Evolutionary conservation across 2,113 vertebrate genomes (phyloP), one percentile per base, ranked within the genome.

Genomic region (Chaetorhynchus papuensis): DNA sequence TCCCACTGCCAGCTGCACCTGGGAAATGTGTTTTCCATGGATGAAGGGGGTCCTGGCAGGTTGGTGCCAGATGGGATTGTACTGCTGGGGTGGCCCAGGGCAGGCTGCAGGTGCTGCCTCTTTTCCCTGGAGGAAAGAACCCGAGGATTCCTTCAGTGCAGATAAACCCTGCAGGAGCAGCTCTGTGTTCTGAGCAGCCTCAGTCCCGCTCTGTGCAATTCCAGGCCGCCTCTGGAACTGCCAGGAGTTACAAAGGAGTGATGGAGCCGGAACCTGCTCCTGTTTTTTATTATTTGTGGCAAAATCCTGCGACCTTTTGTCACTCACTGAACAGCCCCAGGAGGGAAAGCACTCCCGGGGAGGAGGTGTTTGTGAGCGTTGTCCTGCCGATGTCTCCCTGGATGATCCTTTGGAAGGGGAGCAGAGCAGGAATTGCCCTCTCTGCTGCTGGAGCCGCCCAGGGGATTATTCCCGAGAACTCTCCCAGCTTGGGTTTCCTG

Each of bases 361-460:
- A 95, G 76, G 64, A 87, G 69, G 56, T 71, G 60, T 64, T 78
- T 39, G 76, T 2, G 10, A 87, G 44, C 22, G 22, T 26, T 90
- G 42, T 24, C 85, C 78, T 53, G 71, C 59, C 80, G 65, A 19
- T 0, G 4, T 63, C 64, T 90, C 79, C 54, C 50, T 2, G 3
- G 57, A 49, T 68, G 81, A 91, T 78, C 69, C 69, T 35, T 47
- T 0, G 0, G 49, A 49, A 63, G 33, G 7, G 31, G 10, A 64
- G 9, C 0, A 0, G 26, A 44, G 54, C 0, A 0, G 45, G 35
- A 74, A 33, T 11, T 31, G 18, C 17, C 23, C 8, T 28, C 53
- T 22, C 22, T 52, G 22, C 19, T 20, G 2, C 0, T 31, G 56
- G 60, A 60, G 49, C 33, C 22, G 39, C 41, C 39, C 11, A 31